Percentiles rank a stretch among this genome's conserved stretches.
Evolutionary conservation across 1,140 invertebrate species (phyloP).

Genomic region (Phthorimaea operculella): DNA sequence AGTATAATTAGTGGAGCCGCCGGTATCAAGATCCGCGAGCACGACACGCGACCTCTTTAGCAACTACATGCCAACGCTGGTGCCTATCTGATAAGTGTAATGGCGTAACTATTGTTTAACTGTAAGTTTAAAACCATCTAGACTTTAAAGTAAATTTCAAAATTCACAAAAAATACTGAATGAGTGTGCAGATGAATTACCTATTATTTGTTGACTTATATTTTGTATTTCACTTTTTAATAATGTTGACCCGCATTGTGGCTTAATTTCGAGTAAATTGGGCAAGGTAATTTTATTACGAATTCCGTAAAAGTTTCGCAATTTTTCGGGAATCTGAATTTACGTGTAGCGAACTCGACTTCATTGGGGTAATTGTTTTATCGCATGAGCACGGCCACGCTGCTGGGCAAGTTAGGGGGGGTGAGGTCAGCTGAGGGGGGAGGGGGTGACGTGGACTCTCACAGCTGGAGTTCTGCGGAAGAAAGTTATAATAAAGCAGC

Average conservation of each 20-base stretch:
- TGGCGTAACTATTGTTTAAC: conserved; percentile 26
- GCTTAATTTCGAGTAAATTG: not conserved
- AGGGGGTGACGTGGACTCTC: conserved; percentile 20
- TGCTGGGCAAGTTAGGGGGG: conserved; percentile 26
- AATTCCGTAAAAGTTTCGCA: conserved; percentile 32
- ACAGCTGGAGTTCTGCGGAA: conserved; percentile 49
- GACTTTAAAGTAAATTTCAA: too few species aligned
- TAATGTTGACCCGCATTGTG: not conserved
- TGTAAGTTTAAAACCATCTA: too few species aligned
- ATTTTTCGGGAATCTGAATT: conserved; percentile 40
- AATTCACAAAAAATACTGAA: too few species aligned
- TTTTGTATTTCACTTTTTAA: not conserved
- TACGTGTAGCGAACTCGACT: conserved; percentile 38
- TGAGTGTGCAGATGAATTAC: too few species aligned
- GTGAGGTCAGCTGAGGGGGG: conserved; percentile 10
- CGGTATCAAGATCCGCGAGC: conserved; percentile 47
- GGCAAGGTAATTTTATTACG: not conserved
- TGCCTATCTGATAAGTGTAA: conserved; percentile 34
- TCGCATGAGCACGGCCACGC: conserved; percentile 48
- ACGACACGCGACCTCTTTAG: conserved; percentile 44
- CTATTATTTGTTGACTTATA: conserved; percentile 21
- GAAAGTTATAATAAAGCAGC: conserved; percentile 48
- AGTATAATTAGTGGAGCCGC: conserved; percentile 47
- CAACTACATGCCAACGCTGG: conserved; percentile 34
- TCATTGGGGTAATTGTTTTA: conserved; percentile 61